phyloP scores from a whole-genome alignment of 2,797 vertebrate species.

The Muscicapa striata region DNA sequence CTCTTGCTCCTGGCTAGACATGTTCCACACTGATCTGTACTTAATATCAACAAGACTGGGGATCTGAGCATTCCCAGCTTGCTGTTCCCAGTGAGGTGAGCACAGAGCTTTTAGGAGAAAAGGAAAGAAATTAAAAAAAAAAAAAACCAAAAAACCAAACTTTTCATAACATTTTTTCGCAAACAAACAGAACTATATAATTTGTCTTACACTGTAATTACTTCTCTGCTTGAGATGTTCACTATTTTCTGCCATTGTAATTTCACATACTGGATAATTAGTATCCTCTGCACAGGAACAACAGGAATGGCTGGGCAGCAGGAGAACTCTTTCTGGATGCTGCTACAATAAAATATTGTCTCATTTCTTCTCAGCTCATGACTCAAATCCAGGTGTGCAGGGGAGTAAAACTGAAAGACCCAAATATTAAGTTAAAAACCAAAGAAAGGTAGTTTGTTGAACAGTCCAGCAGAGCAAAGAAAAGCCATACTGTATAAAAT shows the following conservation, averaged over 20 bases:
- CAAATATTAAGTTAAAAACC: background rate
- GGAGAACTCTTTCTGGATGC: background rate
- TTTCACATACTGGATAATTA: conserved; percentile 50
- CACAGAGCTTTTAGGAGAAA: background rate
- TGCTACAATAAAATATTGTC: background rate
- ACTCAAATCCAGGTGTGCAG: conserved; percentile 23
- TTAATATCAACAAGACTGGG: background rate
- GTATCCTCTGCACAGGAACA: conserved; percentile 32
- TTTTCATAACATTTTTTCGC: background rate
- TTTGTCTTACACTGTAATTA: conserved; percentile 48
- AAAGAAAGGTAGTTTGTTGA: background rate
- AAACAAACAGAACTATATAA: conserved; percentile 15
- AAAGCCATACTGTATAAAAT: background rate
- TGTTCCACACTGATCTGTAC: background rate
- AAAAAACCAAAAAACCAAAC: background rate
- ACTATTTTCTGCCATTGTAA: conserved; percentile 32
- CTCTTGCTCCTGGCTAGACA: background rate
- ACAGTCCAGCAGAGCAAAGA: background rate
- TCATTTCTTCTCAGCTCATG: background rate
- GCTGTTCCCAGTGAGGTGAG: background rate
- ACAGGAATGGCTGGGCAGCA: background rate
- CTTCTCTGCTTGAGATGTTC: conserved; percentile 13
- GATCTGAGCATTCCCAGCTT: background rate
- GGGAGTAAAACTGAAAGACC: conserved; percentile 13
- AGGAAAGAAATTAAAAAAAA: background rate